phyloP scores from a whole-genome alignment of 1,140 invertebrate genomes.

The Drosophila sp. region DNA sequence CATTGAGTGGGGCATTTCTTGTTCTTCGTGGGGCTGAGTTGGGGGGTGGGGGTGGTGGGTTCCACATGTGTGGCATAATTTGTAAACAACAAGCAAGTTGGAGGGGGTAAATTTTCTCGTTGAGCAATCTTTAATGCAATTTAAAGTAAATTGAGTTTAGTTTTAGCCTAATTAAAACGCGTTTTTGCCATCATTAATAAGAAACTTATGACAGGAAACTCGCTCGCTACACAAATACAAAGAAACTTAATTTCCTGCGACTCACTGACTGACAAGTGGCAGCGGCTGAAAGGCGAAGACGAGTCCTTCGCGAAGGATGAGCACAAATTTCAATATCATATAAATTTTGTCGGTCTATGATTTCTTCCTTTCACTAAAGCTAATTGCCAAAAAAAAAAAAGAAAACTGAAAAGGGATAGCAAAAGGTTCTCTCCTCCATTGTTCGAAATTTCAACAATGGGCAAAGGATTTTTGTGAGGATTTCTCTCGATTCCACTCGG shows the following conservation, averaged over 20 bases:
- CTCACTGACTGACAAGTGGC: slow-evolving; percentile 51
- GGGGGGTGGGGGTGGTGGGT: neutral
- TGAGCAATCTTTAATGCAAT: neutral
- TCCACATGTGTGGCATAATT: slow-evolving; percentile 62
- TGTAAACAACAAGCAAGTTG: slow-evolving; percentile 15
- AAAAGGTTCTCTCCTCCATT: neutral
- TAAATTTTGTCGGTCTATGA: slow-evolving; percentile 41
- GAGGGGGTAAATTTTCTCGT: slow-evolving; percentile 10
- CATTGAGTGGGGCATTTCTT: slow-evolving; percentile 4
- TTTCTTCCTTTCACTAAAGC: slow-evolving; percentile 29
- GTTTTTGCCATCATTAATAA: slow-evolving; percentile 47
- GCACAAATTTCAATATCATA: slow-evolving; percentile 3
- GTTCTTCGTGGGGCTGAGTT: neutral
- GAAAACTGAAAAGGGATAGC: neutral
- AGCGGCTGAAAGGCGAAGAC: neutral
- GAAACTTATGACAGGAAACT: slow-evolving; percentile 6
- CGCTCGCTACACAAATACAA: slow-evolving; percentile 51
- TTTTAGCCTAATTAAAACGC: slow-evolving; percentile 50
- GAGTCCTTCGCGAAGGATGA: neutral
- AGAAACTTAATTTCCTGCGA: slow-evolving; percentile 47
- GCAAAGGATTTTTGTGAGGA: neutral
- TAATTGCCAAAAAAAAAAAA: slow-evolving; percentile 46
- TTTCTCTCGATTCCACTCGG: slow-evolving; percentile 5
- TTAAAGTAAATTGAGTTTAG: slow-evolving; percentile 1
- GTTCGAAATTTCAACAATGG: slow-evolving; percentile 1